Base-by-base conservation (phyloP, 2,113 vertebrate species). In the Beaufortia kweichowensis region DNA sequence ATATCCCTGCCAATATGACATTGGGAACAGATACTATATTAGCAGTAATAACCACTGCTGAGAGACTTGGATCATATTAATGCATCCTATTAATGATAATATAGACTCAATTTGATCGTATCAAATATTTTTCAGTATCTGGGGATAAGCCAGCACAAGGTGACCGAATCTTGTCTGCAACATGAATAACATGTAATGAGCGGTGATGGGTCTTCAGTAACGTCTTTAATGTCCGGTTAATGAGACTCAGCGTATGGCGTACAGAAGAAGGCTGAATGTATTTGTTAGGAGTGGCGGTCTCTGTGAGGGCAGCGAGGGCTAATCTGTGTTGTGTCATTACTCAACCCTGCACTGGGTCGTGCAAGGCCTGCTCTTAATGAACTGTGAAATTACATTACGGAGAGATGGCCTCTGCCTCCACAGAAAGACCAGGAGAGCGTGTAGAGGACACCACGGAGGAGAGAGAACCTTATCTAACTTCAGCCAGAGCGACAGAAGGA, bases 361-460 rank as follows among this genome's bases (percentile, higher is more conserved):
- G 82, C 55, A 62, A 84, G 82, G 79, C 53, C 79, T 60, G 82
- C 77, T 80, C 83, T 82, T 91, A 92, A 91, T 90, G 86, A 91
- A 85, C 87, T 87, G 86, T 89, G 89, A 91, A 91, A 90, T 89
- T 79, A 88, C 84, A 89, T 89, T 88, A 88, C 83, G 82, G 81
- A 83, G 76, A 79, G 81, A 86, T 86, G 76, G 84, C 83, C 82
- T 83, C 85, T 81, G 70, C 75, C 84, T 75, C 76, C 71, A 69
- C 76, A 72, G 75, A 78, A 69, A 64, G 28, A 64, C 80, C 83
- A 85, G 84, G 77, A 84, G 61, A 83, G 56, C 65, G 69, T 81
- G 77, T 50, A 84, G 72, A 86, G 79, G 85, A 89, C 80, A 84
- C 62, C 1, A 14, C 76, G 79, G 75, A 81, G 63, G 78, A 85